Conservation (phyloP, 1,140 invertebrate genomes). For the Aphaenogaster ashmeadi region DNA sequence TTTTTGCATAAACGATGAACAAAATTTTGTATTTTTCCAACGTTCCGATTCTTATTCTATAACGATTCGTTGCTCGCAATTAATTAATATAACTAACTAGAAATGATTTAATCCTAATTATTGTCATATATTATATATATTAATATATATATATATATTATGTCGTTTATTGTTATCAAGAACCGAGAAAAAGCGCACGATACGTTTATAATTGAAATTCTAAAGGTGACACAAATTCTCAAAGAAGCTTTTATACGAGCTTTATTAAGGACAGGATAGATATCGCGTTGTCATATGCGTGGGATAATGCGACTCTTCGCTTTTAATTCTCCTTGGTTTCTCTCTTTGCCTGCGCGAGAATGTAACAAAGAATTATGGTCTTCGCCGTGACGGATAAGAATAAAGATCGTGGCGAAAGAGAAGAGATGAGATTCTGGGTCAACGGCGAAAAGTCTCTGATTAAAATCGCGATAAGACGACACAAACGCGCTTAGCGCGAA, state of each 20-base stretch:
- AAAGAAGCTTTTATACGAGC: constrained; percentile 55
- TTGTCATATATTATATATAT: neutral
- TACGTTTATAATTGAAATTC: constrained; percentile 44
- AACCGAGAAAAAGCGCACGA: neutral
- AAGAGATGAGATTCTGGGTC: constrained; percentile 71
- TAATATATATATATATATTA: neutral
- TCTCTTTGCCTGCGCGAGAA: constrained; percentile 39
- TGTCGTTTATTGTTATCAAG: neutral
- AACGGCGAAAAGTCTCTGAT: constrained; percentile 72
- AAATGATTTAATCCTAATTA: neutral
- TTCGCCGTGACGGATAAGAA: constrained; percentile 66
- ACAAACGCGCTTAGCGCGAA: constrained; percentile 16
- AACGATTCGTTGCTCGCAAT: neutral
- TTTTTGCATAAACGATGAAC: too few species aligned
- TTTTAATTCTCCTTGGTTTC: constrained; percentile 21
- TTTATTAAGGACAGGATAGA: constrained; percentile 59
- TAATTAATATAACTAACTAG: neutral
- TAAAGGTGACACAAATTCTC: constrained; percentile 10
- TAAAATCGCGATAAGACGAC: constrained; percentile 67
- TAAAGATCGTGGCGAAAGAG: constrained; percentile 59
- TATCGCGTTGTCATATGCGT: constrained; percentile 54
- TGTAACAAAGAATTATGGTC: constrained; percentile 69
- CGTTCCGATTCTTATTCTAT: neutral
- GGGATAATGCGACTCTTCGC: constrained; percentile 44
- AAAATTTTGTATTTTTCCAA: neutral